phyloP scores from a whole-genome alignment of 2,113 vertebrate species.

The Dinomys branickii region DNA sequence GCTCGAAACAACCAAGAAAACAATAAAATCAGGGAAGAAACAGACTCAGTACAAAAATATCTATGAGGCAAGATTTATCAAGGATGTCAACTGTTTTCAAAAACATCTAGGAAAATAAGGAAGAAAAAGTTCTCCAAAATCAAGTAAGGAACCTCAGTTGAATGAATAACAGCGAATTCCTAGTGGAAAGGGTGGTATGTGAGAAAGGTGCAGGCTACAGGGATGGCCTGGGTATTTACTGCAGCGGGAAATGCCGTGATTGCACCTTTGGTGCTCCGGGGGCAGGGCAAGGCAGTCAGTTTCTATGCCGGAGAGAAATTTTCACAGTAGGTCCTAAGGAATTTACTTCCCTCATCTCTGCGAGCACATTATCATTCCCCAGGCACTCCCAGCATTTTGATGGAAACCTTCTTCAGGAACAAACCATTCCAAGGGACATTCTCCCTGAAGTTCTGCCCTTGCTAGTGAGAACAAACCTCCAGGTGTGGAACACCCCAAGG shows the following conservation, averaged over 20 bases:
- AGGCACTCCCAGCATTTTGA: neutral
- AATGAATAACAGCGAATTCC: neutral
- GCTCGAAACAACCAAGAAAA: neutral
- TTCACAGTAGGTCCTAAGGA: neutral
- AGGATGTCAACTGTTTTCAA: neutral
- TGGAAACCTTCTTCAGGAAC: neutral
- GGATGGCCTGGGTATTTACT: too few species aligned
- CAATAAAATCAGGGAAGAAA: neutral
- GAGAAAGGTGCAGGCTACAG: neutral
- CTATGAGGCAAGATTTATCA: neutral
- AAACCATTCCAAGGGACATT: neutral
- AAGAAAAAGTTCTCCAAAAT: neutral
- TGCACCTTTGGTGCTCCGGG: neutral
- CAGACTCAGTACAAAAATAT: neutral
- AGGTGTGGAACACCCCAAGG: neutral
- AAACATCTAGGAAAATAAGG: constrained; percentile 27
- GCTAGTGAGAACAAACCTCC: neutral
- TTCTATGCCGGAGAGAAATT: neutral
- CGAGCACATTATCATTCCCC: neutral
- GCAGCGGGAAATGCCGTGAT: neutral
- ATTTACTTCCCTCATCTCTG: neutral
- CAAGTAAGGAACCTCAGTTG: neutral
- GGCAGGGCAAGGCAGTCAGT: neutral
- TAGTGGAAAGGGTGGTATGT: neutral
- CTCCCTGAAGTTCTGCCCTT: neutral